Percentiles rank a stretch among this genome's conserved stretches.
Conservation (phyloP, 2,888 invertebrate genomes). For the Drosophila parthenogenetica region DNA sequence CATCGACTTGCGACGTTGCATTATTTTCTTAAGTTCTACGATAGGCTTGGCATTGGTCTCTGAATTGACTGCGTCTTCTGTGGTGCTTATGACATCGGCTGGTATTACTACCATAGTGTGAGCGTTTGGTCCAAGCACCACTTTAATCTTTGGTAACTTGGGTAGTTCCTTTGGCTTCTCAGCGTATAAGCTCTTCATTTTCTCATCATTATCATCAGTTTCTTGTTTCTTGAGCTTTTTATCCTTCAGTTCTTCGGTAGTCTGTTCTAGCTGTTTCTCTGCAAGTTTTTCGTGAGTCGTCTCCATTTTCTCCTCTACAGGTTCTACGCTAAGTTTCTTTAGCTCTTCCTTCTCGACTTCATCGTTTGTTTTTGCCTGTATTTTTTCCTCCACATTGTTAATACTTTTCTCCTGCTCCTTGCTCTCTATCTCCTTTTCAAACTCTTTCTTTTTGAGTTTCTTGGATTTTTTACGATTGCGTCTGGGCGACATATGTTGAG, state of each 20-base stretch:
- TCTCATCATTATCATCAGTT: background rate
- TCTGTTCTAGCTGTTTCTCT: background rate
- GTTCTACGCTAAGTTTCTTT: background rate
- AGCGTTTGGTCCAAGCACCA: slow-evolving; percentile 50
- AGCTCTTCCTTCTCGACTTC: background rate
- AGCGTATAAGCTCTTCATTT: background rate
- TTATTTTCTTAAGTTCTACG: slow-evolving; percentile 1
- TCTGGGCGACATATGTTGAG: background rate
- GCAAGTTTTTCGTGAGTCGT: background rate
- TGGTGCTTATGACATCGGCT: background rate
- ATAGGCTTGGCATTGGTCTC: background rate
- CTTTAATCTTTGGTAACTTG: slow-evolving; percentile 54
- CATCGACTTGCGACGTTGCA: slow-evolving; percentile 67
- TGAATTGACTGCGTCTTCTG: background rate
- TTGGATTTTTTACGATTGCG: background rate
- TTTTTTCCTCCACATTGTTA: background rate
- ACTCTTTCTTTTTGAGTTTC: background rate
- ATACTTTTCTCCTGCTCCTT: background rate
- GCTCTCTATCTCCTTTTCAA: background rate
- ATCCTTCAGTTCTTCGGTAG: too few species aligned
- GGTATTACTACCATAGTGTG: slow-evolving; percentile 42
- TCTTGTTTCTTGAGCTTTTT: too few species aligned
- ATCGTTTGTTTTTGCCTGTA: background rate
- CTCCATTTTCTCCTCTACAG: background rate
- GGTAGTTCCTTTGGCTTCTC: background rate